Conservation (phyloP, 1,140 invertebrate genomes). For the Gonatopus flavifemur region DNA sequence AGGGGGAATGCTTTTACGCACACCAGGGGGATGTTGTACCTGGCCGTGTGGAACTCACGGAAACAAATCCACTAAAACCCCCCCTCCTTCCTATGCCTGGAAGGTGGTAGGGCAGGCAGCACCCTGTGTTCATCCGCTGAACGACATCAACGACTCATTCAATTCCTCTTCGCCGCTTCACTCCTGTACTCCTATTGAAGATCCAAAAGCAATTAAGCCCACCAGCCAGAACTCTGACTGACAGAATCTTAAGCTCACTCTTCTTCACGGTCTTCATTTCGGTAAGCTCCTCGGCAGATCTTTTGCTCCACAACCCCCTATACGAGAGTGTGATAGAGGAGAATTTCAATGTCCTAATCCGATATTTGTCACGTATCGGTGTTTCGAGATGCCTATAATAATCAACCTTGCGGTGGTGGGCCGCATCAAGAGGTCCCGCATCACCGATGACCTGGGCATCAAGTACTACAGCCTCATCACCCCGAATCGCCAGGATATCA, state of each 20-base stretch:
- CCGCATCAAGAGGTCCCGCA: background rate
- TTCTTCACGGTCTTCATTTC: background rate
- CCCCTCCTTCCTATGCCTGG: no score
- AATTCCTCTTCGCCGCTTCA: background rate
- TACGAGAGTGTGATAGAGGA: background rate
- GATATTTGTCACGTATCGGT: background rate
- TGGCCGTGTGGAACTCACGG: no score
- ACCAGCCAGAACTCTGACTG: background rate
- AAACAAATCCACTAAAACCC: no score
- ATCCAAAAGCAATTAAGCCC: background rate
- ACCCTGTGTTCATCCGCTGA: no score
- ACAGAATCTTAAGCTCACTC: background rate
- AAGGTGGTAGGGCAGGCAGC: no score
- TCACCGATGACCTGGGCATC: constrained; percentile 2
- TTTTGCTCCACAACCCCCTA: background rate
- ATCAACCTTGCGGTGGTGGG: background rate
- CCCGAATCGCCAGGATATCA: constrained; percentile 5
- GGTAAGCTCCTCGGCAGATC: background rate
- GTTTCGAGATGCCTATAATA: no score
- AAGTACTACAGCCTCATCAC: background rate
- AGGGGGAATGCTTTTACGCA: no score
- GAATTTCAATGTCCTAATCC: background rate
- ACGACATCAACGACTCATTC: no score
- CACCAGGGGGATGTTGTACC: no score
- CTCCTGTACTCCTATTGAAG: constrained; percentile 1